Evolutionary conservation across 2,113 vertebrate species (phyloP).

Genomic region (Sorex fumeus): DNA sequence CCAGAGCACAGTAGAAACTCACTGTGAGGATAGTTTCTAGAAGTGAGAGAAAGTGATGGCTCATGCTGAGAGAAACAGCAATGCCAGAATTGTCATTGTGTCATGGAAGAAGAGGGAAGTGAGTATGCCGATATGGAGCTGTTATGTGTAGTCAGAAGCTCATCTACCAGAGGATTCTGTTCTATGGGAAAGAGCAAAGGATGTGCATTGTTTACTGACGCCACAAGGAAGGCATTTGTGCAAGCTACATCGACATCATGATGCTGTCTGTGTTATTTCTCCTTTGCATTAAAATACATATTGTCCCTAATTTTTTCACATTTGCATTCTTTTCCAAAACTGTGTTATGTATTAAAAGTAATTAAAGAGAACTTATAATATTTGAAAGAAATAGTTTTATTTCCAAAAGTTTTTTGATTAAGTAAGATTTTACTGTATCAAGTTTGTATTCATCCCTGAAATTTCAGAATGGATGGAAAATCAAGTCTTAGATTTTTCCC

Average conservation of each 20-base stretch:
- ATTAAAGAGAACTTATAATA: conserved; percentile 21
- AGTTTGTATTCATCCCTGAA: background rate
- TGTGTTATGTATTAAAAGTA: conserved; percentile 25
- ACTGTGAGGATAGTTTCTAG: background rate
- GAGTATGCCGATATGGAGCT: too few relatives aligned
- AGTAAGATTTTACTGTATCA: background rate
- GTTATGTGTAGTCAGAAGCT: background rate
- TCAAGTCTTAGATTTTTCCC: background rate
- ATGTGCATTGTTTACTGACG: background rate
- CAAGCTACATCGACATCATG: background rate
- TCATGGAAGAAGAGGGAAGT: background rate
- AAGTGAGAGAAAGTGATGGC: background rate
- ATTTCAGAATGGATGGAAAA: conserved; percentile 3
- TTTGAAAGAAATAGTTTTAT: conserved; percentile 16
- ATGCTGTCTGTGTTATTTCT: background rate
- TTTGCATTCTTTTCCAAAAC: conserved; percentile 32
- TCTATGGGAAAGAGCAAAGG: background rate
- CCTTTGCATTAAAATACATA: too few relatives aligned
- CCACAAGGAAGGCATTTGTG: too few relatives aligned
- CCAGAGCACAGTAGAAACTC: background rate
- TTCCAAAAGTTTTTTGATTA: conserved; percentile 1
- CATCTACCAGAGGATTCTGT: background rate
- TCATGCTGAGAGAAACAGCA: background rate
- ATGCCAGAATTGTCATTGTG: background rate
- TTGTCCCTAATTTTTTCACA: conserved; percentile 16